Evolutionary conservation across 1,140 invertebrate genomes (phyloP).

Genomic region (Aphidius ervi): DNA sequence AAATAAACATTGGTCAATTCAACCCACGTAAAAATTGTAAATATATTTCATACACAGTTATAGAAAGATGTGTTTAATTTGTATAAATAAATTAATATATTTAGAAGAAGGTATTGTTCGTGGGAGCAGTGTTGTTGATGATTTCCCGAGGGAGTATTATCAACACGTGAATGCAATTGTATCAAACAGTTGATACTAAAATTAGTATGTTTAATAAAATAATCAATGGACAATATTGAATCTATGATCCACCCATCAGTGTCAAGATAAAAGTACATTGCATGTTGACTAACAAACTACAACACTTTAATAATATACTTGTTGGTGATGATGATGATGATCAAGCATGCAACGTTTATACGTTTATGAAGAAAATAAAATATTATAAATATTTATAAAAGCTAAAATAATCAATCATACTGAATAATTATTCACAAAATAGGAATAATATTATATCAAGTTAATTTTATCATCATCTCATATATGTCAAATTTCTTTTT

Average conservation of each 20-base stretch:
- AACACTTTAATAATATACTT: slow-evolving; percentile 39
- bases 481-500: too few relatives aligned
- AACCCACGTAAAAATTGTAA: too few relatives aligned
- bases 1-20: too few relatives aligned
- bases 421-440: too few relatives aligned
- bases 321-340: slow-evolving; percentile 6
- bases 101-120: slow-evolving; percentile 1
- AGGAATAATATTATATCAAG: too few relatives aligned
- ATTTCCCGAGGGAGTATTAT: slow-evolving; percentile 17
- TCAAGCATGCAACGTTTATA: too few relatives aligned
- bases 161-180: slow-evolving; percentile 21
- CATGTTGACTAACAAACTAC: slow-evolving; percentile 8
- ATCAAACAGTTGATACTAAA: not conserved
- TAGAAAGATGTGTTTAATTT: too few relatives aligned
- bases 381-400: slow-evolving; percentile 1
- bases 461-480: too few relatives aligned
- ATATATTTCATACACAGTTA: too few relatives aligned
- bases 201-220: slow-evolving; percentile 7
- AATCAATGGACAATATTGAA: not conserved
- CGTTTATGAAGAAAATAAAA: not conserved
- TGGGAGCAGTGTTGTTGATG: slow-evolving; percentile 19
- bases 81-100: too few relatives aligned
- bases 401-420: not conserved
- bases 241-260: too few relatives aligned
- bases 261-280: too few relatives aligned